These are phyloP conservation scores for Pipistrellus nathusii DNA, from an alignment of 2,797 vertebrate genomes.

Conservation along the genomic window DNA sequence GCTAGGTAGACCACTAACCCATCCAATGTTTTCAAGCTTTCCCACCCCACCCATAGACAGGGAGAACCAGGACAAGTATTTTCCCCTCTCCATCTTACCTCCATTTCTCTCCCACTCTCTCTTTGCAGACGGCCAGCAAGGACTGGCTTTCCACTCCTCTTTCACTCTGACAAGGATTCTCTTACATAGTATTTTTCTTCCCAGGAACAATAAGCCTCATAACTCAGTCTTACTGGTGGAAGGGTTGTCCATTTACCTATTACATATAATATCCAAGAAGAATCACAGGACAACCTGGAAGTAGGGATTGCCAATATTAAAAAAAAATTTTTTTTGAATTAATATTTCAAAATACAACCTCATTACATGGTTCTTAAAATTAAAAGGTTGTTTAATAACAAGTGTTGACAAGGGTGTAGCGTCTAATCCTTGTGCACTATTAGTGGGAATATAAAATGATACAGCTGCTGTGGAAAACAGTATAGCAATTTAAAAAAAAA, in stretches of 20 bases:
- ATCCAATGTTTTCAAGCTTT: neutral
- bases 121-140: neutral
- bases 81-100: neutral
- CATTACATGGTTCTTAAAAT: neutral
- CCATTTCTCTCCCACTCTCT: neutral
- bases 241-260: neutral
- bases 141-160: neutral
- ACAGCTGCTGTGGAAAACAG: neutral
- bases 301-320: neutral
- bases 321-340: constrained; percentile 13
- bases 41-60: neutral
- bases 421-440: neutral
- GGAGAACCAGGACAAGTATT: neutral
- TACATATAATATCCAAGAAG: neutral
- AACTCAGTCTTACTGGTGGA: neutral
- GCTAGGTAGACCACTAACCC: neutral
- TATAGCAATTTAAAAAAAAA: neutral
- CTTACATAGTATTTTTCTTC: neutral
- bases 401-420: neutral
- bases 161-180: neutral
- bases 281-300: neutral
- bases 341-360: constrained; percentile 41
- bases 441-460: neutral
- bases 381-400: neutral
- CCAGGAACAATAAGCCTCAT: neutral